phyloP scores from a whole-genome alignment of 64 coral and sea anemone species.

The Stylophora pistillata region DNA sequence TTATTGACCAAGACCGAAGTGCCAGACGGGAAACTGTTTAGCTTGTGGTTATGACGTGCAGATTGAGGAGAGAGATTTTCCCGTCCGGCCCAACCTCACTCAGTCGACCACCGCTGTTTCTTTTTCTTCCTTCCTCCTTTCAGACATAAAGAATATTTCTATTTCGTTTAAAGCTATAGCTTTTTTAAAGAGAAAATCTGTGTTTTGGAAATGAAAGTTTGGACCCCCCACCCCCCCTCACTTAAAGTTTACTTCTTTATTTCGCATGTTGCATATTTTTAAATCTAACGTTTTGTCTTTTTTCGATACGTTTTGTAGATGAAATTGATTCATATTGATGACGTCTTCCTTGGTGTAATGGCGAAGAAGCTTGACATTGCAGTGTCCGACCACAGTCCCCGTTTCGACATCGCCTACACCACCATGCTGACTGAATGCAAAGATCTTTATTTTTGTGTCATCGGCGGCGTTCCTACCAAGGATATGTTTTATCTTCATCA shows the following conservation, averaged over 20 bases:
- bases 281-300: background rate
- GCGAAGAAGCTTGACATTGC: constrained; percentile 31
- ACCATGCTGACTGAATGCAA: constrained; percentile 87
- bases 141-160: too few relatives aligned
- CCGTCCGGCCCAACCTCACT: too few relatives aligned
- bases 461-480: constrained; percentile 77
- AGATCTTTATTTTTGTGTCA: constrained; percentile 70
- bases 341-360: constrained; percentile 69
- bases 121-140: too few relatives aligned
- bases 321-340: constrained; percentile 76
- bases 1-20: too few relatives aligned
- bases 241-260: background rate
- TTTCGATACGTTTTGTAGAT: constrained; percentile 33
- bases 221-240: too few relatives aligned
- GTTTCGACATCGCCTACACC: constrained; percentile 82
- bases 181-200: too few relatives aligned
- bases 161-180: too few relatives aligned
- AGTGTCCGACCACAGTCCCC: constrained; percentile 44
- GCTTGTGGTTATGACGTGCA: too few relatives aligned
- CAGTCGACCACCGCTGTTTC: too few relatives aligned
- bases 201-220: too few relatives aligned
- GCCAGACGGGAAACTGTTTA: too few relatives aligned
- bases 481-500: constrained; percentile 84
- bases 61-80: too few relatives aligned
- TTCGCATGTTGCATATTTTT: background rate